These are phyloP conservation scores for Smittia aterrima DNA, from an alignment of 2,888 invertebrate genomes.

Conservation along the genomic window DNA sequence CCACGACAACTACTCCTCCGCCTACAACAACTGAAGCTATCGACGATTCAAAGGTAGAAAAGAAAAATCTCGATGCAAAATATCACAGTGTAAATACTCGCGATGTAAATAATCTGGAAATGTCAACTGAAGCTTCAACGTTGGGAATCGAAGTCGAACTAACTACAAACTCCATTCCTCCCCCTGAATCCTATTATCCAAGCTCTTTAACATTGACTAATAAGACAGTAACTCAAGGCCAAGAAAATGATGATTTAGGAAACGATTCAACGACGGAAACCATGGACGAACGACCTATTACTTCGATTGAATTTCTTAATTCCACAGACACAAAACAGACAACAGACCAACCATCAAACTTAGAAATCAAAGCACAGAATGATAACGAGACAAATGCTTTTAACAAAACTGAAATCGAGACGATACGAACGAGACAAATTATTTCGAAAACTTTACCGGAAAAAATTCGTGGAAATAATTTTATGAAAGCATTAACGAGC, in stretches of 20 bases:
- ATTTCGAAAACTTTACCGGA: slow-evolving; percentile 43
- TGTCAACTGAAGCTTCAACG: slow-evolving; percentile 10
- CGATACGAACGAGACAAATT: slow-evolving; percentile 43
- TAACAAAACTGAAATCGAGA: slow-evolving; percentile 1
- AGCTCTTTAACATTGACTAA: background rate
- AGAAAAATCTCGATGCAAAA: background rate
- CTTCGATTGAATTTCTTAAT: too few species aligned
- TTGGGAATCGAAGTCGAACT: background rate
- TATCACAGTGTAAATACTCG: slow-evolving; percentile 17
- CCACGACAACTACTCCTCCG: slow-evolving; percentile 45
- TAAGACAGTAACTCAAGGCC: background rate
- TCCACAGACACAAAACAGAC: slow-evolving; percentile 23
- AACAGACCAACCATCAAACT: slow-evolving; percentile 39
- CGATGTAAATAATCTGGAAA: slow-evolving; percentile 42
- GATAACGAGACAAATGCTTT: background rate
- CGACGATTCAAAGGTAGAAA: slow-evolving; percentile 27
- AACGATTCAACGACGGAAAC: slow-evolving; percentile 30
- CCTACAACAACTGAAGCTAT: slow-evolving; percentile 44
- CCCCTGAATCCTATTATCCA: slow-evolving; percentile 33
- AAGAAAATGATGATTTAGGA: too few species aligned
- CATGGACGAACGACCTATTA: too few species aligned
- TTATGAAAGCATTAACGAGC: slow-evolving; percentile 2
- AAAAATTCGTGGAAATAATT: background rate
- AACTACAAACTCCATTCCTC: slow-evolving; percentile 43
- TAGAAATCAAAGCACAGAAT: slow-evolving; percentile 28